These are phyloP conservation scores for Microctenopoma steveboyesi DNA, from an alignment of 2,797 vertebrate genomes.

Conservation along the genomic window DNA sequence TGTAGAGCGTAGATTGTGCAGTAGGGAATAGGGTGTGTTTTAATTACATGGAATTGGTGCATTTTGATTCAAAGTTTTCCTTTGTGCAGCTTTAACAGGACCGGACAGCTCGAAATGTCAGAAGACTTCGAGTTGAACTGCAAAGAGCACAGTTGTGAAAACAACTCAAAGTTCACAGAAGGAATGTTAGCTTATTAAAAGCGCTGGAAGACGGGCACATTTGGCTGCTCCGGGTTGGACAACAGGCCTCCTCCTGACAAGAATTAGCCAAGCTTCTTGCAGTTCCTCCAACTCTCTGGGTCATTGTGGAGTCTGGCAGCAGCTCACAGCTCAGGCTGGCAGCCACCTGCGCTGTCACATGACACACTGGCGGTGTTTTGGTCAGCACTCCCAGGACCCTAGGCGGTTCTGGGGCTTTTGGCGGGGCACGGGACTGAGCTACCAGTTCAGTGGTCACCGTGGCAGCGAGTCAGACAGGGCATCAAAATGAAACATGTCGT, in stretches of 20 bases:
- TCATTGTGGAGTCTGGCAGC: conserved; percentile 59
- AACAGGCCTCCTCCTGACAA: conserved; percentile 48
- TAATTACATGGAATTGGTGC: not conserved
- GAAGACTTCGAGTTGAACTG: conserved; percentile 29
- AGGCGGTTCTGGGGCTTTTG: conserved; percentile 45
- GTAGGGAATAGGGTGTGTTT: conserved; percentile 1
- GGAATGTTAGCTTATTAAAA: conserved; percentile 73
- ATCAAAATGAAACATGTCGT: not conserved
- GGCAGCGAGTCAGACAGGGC: not conserved
- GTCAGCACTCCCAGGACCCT: conserved; percentile 41
- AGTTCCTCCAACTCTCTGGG: conserved; percentile 48
- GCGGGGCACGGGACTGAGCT: conserved; percentile 17
- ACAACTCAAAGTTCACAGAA: conserved; percentile 50
- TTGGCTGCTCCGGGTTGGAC: conserved; percentile 33
- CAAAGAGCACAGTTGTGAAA: conserved; percentile 51
- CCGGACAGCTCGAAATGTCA: conserved; percentile 43
- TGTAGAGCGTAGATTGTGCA: not conserved
- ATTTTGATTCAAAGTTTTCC: conserved; percentile 5
- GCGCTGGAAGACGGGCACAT: conserved; percentile 43
- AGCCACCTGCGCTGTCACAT: conserved; percentile 65
- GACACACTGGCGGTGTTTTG: conserved; percentile 47
- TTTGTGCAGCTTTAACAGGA: conserved; percentile 25
- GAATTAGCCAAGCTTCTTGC: conserved; percentile 53
- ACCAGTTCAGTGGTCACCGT: conserved; percentile 23
- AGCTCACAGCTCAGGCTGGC: conserved; percentile 32